phyloP scores from a whole-genome alignment of 1,140 invertebrate species.

The Zophobas atratus region DNA sequence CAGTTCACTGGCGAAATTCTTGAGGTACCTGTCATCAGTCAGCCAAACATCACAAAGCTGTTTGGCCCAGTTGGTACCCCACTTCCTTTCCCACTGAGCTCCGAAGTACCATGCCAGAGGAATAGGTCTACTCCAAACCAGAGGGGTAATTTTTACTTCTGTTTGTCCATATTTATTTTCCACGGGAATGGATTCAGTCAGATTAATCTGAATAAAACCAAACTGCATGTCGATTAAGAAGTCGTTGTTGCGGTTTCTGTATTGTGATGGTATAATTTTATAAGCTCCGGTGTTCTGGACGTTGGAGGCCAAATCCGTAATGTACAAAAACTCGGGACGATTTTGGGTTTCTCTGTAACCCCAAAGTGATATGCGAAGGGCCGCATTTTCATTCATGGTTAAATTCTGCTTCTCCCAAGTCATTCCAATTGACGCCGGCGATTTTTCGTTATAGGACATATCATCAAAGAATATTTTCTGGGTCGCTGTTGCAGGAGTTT shows the following conservation, averaged over 20 bases:
- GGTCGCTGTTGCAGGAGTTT: slow-evolving; percentile 88
- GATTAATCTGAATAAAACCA: slow-evolving; percentile 92
- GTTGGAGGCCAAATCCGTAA: slow-evolving; percentile 66
- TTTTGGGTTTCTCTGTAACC: slow-evolving; percentile 90
- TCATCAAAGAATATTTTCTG: slow-evolving; percentile 88
- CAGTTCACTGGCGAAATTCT: slow-evolving; percentile 90
- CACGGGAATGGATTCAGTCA: slow-evolving; percentile 84
- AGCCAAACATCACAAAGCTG: slow-evolving; percentile 91
- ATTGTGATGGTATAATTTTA: slow-evolving; percentile 67
- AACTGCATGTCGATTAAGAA: slow-evolving; percentile 83
- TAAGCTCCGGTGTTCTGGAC: slow-evolving; percentile 63
- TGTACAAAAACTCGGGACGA: slow-evolving; percentile 76
- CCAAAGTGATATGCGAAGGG: slow-evolving; percentile 86
- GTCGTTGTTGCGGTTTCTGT: slow-evolving; percentile 78
- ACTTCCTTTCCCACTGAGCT: slow-evolving; percentile 86
- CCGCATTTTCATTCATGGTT: slow-evolving; percentile 82
- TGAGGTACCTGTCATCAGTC: slow-evolving; percentile 85
- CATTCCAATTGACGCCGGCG: slow-evolving; percentile 82
- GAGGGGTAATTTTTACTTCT: slow-evolving; percentile 80
- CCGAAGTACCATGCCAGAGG: slow-evolving; percentile 94
- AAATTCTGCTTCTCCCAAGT: slow-evolving; percentile 90
- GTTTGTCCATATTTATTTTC: slow-evolving; percentile 65
- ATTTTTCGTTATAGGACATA: slow-evolving; percentile 79
- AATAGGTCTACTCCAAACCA: slow-evolving; percentile 92
- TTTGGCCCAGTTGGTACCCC: slow-evolving; percentile 85